Evolutionary conservation across 2,888 invertebrate genomes (phyloP), one percentile per base, ranked within the genome.

Genomic region (Piscicola geometra): DNA sequence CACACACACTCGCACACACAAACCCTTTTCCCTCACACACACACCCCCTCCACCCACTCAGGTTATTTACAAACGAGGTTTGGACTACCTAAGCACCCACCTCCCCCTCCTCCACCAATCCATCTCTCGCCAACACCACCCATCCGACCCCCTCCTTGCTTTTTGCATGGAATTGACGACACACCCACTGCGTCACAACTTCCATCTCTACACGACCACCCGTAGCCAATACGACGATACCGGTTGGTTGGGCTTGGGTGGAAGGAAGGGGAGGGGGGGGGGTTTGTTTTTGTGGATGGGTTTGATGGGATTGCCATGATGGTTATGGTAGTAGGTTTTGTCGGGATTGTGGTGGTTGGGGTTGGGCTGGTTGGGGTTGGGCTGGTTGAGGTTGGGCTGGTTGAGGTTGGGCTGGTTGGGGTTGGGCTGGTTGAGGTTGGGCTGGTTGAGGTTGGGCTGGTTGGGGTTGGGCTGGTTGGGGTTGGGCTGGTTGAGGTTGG

Each of bases 121-220:
- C 36, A 33, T 56, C 64, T 73, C 52, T 33, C 50, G 5, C 32
- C 3, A 67, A 2, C n/a, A 67, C 67, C 67, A 32, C 33, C 67
- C 32, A 5, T 5, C 30, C 32, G 93, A 94, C 83, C 94, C 96
- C 28, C 91, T 94, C 85, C 88, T 90, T 75, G 90, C 92, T 83
- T 97, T 93, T 86, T 94, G 96, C 84, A 90, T 91, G 81, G 94
- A 94, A 87, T 91, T 93, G 78, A 92, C 93, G 82, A 88, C 90
- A 79, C 87, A 91, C 91, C 85, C 85, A 78, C 92, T 93, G 82
- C 91, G 93, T 74, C 88, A 88, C 86, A 96, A 96, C 88, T 91
- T 95, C 71, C 96, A 97, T 86, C 87, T 91, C 71, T 94, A 92
- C 86, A 89, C 92, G 78, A 89, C 96, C 69, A 82, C 85, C 78